Evolutionary conservation across 2,888 invertebrate genomes (phyloP).

Genomic region (Drosophila aldrichi): DNA sequence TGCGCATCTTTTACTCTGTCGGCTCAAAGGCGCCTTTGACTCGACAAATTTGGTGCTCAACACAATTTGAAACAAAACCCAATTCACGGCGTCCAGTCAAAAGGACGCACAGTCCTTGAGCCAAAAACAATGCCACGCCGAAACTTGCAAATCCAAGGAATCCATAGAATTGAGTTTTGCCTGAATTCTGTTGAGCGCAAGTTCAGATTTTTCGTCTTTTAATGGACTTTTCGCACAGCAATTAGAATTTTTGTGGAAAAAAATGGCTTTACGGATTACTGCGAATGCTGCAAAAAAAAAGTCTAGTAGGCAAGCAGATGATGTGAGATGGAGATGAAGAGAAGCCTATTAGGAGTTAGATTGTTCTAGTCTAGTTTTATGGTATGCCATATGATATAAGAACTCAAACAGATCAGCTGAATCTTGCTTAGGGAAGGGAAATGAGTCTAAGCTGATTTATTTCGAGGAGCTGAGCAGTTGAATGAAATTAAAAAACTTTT

Average conservation of each 20-base stretch:
- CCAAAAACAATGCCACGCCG: slow-evolving; percentile 8
- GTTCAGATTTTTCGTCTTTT: background rate
- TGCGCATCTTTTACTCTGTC: slow-evolving; percentile 20
- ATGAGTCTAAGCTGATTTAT: background rate
- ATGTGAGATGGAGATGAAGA: background rate
- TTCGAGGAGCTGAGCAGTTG: no score
- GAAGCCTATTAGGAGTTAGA: background rate
- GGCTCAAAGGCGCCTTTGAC: slow-evolving; percentile 8
- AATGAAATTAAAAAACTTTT: no score
- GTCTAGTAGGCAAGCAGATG: background rate
- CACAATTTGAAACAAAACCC: slow-evolving; percentile 20
- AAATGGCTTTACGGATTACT: background rate
- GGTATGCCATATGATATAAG: no score
- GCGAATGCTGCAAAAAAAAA: background rate
- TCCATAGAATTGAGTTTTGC: background rate
- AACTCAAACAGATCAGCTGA: background rate
- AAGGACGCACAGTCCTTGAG: slow-evolving; percentile 2
- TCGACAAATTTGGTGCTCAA: slow-evolving; percentile 42
- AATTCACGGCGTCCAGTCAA: background rate
- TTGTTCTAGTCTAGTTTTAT: background rate
- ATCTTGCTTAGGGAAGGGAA: background rate
- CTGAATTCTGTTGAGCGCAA: background rate
- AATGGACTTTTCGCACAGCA: background rate
- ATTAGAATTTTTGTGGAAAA: background rate
- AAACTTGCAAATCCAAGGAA: slow-evolving; percentile 4